Percentiles rank a stretch among this genome's conserved stretches.
These are phyloP conservation scores for Oryzias javanicus DNA, from an alignment of 2,113 vertebrate species.

Conservation along the genomic window DNA sequence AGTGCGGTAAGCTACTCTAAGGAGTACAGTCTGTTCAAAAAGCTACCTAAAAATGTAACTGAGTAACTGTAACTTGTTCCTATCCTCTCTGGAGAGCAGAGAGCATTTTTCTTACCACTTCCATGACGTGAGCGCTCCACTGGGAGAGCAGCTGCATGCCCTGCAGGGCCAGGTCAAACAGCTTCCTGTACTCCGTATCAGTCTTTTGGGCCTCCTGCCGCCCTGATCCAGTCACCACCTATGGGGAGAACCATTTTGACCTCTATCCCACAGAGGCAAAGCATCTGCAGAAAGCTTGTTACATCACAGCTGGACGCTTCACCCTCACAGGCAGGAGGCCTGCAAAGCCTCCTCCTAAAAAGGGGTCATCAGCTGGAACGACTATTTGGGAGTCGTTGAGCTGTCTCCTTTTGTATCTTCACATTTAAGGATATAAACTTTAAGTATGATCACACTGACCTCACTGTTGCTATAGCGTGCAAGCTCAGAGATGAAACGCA, in stretches of 20 bases:
- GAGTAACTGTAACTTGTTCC: no score
- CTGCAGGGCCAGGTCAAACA: conserved; percentile 94
- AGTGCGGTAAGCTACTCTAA: no score
- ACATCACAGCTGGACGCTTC: conserved; percentile 12
- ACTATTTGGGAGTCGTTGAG: no score
- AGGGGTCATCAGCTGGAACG: no score
- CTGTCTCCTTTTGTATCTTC: no score
- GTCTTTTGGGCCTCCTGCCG: conserved; percentile 96
- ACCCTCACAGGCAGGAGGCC: no score
- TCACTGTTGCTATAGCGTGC: conserved; percentile 98
- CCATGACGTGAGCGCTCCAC: conserved; percentile 99
- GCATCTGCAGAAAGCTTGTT: conserved; percentile 40
- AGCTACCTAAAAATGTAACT: no score
- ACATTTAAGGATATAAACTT: no score
- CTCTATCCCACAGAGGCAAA: conserved; percentile 7
- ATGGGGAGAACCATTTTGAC: conserved; percentile 6
- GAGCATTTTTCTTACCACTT: conserved; percentile 85
- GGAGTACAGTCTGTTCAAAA: no score
- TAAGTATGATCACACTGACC: conserved; percentile 67
- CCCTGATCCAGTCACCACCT: conserved; percentile 98
- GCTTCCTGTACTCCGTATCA: conserved; percentile 90
- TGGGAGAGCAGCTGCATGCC: conserved; percentile 96
- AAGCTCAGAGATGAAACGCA: conserved; percentile 98
- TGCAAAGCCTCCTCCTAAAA: no score
- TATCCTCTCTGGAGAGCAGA: background rate